Conservation (phyloP, 2,113 vertebrate species). For the Xiphophorus hellerii region DNA sequence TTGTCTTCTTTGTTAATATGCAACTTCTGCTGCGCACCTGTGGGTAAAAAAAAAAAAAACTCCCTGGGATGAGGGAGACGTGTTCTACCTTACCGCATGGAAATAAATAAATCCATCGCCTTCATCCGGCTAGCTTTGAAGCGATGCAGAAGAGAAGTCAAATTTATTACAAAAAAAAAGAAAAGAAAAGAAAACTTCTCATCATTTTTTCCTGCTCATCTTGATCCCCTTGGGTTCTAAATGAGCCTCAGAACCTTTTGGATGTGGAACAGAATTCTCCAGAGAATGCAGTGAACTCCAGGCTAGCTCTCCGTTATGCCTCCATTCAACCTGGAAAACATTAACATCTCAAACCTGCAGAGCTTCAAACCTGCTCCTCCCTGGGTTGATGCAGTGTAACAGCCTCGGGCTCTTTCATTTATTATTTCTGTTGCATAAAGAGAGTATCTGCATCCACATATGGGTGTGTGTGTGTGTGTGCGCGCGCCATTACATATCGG, state of each 20-base stretch:
- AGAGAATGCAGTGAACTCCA: constrained; percentile 32
- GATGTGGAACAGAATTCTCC: constrained; percentile 50
- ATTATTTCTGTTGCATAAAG: constrained; percentile 7
- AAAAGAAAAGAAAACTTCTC: constrained; percentile 2
- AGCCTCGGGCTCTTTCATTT: constrained; percentile 33
- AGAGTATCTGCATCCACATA: constrained; percentile 13
- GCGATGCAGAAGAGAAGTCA: not conserved
- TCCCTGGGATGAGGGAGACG: not conserved
- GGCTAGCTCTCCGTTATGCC: constrained; percentile 24
- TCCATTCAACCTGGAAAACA: constrained; percentile 46
- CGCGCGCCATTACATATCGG: not conserved
- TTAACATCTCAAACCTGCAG: constrained; percentile 56
- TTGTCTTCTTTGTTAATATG: constrained; percentile 62
- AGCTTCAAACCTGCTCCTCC: constrained; percentile 49
- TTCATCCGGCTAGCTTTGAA: not conserved
- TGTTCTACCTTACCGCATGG: not conserved
- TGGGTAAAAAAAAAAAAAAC: not conserved
- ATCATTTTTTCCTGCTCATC: constrained; percentile 37
- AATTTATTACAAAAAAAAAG: not conserved
- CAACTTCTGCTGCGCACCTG: constrained; percentile 60
- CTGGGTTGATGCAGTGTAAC: constrained; percentile 32
- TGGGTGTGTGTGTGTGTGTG: not conserved
- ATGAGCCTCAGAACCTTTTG: constrained; percentile 50
- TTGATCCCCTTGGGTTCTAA: constrained; percentile 35
- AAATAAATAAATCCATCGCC: constrained; percentile 8